These are phyloP conservation scores for Catocala sponsa DNA, from an alignment of 2,888 invertebrate genomes.

Conservation along the genomic window DNA sequence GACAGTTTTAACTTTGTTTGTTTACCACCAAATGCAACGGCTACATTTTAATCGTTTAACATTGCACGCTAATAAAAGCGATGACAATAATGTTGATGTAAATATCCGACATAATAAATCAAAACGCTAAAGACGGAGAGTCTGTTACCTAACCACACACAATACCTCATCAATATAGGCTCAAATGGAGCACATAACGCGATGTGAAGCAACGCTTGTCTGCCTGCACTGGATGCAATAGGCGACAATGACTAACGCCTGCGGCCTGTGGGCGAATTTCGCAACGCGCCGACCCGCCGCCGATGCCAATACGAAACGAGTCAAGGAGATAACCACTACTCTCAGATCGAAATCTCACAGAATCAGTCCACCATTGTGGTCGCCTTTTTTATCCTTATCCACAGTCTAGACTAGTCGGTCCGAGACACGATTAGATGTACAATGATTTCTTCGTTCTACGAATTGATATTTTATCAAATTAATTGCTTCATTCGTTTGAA, in stretches of 20 bases:
- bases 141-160: constrained; percentile 33
- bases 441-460: constrained; percentile 43
- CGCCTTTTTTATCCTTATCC: constrained; percentile 68
- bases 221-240: constrained; percentile 68
- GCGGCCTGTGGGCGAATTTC: constrained; percentile 72
- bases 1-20: constrained; percentile 14
- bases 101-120: constrained; percentile 14
- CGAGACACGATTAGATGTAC: constrained; percentile 40
- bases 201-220: constrained; percentile 53
- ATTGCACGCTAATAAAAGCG: background rate
- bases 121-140: constrained; percentile 21
- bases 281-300: constrained; percentile 64
- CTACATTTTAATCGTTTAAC: background rate
- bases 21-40: constrained; percentile 5
- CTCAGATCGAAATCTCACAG: constrained; percentile 70
- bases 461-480: constrained; percentile 37
- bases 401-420: constrained; percentile 56
- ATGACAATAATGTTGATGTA: background rate
- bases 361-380: constrained; percentile 66
- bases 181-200: constrained; percentile 49
- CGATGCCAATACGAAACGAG: constrained; percentile 77
- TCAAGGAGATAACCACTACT: constrained; percentile 71
- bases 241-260: constrained; percentile 80
- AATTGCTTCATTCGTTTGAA: constrained; percentile 16
- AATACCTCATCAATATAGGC: constrained; percentile 44